These are phyloP conservation scores for Cavia porcellus DNA, from an alignment of 2,113 vertebrate genomes.

Conservation along the genomic window DNA sequence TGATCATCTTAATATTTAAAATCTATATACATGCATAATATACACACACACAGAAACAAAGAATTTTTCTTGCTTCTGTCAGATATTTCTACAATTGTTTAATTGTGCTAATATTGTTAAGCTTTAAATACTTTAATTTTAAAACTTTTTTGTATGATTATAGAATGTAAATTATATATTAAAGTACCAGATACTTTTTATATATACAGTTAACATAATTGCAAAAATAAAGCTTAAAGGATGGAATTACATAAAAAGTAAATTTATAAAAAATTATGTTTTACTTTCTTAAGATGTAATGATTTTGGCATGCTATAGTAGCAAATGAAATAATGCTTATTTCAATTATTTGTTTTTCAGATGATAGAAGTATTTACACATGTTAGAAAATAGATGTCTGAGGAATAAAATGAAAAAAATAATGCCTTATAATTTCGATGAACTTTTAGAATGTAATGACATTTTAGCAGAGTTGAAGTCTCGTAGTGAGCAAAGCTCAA, in stretches of 20 bases:
- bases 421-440: neutral
- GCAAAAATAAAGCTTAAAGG: constrained; percentile 27
- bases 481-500: neutral
- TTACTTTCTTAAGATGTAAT: constrained; percentile 42
- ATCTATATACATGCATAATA: neutral
- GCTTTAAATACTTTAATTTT: neutral
- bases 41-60: neutral
- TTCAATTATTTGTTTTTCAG: constrained; percentile 66
- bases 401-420: constrained; percentile 42
- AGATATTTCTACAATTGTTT: constrained; percentile 40
- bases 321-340: constrained; percentile 39
- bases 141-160: constrained; percentile 25
- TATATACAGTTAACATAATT: neutral
- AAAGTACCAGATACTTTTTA: constrained; percentile 38
- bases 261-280: constrained; percentile 45
- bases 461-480: neutral
- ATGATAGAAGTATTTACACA: neutral
- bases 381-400: constrained; percentile 34
- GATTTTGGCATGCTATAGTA: constrained; percentile 2
- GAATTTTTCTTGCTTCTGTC: constrained; percentile 10
- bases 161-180: constrained; percentile 32
- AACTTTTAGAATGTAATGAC: neutral
- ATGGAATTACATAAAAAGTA: constrained; percentile 25
- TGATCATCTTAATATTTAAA: constrained; percentile 36
- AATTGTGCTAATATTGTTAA: constrained; percentile 46